These are phyloP conservation scores for Oryzias celebensis DNA, from an alignment of 2,113 vertebrate genomes.

Conservation along the genomic window DNA sequence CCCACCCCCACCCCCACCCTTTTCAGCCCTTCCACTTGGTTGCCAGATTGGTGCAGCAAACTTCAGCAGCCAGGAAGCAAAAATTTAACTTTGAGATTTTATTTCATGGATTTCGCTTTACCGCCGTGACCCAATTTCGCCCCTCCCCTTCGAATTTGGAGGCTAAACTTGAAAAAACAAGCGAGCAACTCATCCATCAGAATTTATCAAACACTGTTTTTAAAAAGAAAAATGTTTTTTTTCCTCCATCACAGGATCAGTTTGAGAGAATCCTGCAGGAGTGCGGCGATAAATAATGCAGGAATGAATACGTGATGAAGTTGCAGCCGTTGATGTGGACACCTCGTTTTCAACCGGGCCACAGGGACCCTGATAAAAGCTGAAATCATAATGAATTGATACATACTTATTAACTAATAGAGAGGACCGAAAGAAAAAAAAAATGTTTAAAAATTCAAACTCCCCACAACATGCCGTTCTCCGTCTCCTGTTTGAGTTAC, in stretches of 20 bases:
- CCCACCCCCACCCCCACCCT: not conserved
- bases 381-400: slow-evolving; percentile 9
- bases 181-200: slow-evolving; percentile 2
- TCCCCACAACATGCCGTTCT: not conserved
- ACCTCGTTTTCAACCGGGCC: slow-evolving; percentile 14
- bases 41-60: not conserved
- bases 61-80: not conserved
- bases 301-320: slow-evolving; percentile 14
- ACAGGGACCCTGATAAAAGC: slow-evolving; percentile 7
- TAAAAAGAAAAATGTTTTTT: no score
- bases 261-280: not conserved
- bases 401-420: not conserved
- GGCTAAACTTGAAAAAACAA: not conserved
- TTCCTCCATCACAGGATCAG: slow-evolving; percentile 1
- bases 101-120: not conserved
- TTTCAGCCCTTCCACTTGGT: not conserved
- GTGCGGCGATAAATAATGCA: slow-evolving; percentile 17
- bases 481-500: not conserved
- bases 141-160: not conserved
- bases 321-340: slow-evolving; percentile 12
- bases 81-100: not conserved
- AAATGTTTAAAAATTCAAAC: not conserved
- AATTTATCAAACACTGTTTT: slow-evolving; percentile 1
- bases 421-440: not conserved
- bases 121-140: slow-evolving; percentile 42